phyloP scores from a whole-genome alignment of 2,888 invertebrate genomes.

The Lycophotia porphyrea region DNA sequence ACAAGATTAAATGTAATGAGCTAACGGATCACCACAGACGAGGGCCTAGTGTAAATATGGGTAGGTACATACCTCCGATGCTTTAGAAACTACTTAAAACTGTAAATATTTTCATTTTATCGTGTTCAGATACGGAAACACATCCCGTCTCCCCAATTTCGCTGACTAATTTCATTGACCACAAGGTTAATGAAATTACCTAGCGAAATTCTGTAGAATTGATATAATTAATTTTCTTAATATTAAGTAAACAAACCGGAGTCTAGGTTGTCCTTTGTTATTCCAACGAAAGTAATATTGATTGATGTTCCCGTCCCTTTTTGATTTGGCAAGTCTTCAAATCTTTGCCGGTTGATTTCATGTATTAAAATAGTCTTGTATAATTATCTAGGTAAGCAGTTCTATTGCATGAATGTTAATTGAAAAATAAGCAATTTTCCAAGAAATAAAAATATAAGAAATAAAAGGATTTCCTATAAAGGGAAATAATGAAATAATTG shows the following conservation, averaged over 20 bases:
- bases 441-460: no score
- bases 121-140: background rate
- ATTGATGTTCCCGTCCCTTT: constrained; percentile 23
- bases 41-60: background rate
- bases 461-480: no score
- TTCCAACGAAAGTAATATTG: constrained; percentile 32
- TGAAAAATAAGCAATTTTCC: background rate
- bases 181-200: no score
- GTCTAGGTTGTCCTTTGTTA: constrained; percentile 11
- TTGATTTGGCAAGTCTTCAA: constrained; percentile 32
- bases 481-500: background rate
- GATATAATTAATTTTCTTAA: background rate
- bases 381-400: constrained; percentile 8
- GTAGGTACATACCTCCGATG: no score
- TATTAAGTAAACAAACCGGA: background rate
- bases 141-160: background rate
- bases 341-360: constrained; percentile 18
- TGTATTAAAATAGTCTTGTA: constrained; percentile 26
- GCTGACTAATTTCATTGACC: background rate
- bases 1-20: background rate
- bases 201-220: no score
- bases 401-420: background rate
- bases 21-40: background rate
- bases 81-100: background rate
- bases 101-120: background rate